These are phyloP conservation scores for Cephus spinipes DNA, from an alignment of 2,888 invertebrate genomes.

Conservation along the genomic window DNA sequence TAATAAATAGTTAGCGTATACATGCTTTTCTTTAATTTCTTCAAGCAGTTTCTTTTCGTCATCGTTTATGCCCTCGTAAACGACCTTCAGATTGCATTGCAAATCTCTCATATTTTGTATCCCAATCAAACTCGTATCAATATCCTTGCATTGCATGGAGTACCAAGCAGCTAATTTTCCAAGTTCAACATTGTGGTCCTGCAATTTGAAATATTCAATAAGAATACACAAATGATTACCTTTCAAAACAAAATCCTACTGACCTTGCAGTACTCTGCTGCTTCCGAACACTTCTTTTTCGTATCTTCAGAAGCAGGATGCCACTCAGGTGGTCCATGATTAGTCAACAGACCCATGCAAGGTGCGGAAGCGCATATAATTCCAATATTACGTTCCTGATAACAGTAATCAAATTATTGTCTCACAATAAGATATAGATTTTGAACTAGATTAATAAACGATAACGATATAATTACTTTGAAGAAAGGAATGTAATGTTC, in stretches of 20 bases:
- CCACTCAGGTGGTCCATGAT: constrained; percentile 81
- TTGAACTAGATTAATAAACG: constrained; percentile 24
- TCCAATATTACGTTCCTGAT: constrained; percentile 78
- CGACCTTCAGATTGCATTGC: constrained; percentile 74
- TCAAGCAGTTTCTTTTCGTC: constrained; percentile 74
- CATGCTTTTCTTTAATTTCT: constrained; percentile 75
- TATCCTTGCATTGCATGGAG: constrained; percentile 71
- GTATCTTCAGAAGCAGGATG: constrained; percentile 80
- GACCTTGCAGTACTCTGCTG: constrained; percentile 77
- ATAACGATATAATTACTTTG: constrained; percentile 70
- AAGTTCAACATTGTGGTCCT: constrained; percentile 75
- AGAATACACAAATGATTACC: not conserved
- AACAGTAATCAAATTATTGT: constrained; percentile 18
- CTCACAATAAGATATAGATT: not conserved
- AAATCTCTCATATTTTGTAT: constrained; percentile 77
- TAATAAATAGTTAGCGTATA: constrained; percentile 9
- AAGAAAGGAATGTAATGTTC: constrained; percentile 80
- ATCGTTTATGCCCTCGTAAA: constrained; percentile 74
- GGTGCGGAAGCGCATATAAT: constrained; percentile 87
- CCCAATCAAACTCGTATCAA: constrained; percentile 81
- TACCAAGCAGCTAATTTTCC: constrained; percentile 80
- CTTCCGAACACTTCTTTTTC: constrained; percentile 73
- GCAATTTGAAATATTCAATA: constrained; percentile 17
- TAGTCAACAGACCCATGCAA: constrained; percentile 85
- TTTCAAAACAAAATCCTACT: not conserved